These are phyloP conservation scores for Collichthys lucidus DNA, from an alignment of 2,113 vertebrate species.

Conservation along the genomic window DNA sequence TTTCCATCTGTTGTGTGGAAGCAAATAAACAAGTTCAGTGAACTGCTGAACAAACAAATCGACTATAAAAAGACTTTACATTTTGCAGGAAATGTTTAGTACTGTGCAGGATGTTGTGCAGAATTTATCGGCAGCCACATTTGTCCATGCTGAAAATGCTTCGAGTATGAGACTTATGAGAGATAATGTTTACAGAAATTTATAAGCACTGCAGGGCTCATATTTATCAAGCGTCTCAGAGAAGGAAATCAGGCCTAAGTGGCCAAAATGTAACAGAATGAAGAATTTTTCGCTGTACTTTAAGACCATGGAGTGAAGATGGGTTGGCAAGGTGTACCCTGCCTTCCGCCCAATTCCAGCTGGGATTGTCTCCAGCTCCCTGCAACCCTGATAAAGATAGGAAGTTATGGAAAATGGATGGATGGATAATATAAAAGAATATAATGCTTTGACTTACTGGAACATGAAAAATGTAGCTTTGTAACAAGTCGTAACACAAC, in stretches of 20 bases:
- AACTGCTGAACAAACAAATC: conserved; percentile 3
- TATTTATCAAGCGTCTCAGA: background rate
- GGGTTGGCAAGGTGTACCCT: too few relatives aligned
- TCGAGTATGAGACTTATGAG: background rate
- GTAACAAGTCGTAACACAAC: background rate
- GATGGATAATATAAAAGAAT: background rate
- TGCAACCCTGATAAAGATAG: too few relatives aligned
- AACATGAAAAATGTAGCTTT: background rate
- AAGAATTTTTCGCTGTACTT: background rate
- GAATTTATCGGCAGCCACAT: background rate
- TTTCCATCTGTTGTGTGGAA: conserved; percentile 10
- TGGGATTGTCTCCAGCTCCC: too few relatives aligned
- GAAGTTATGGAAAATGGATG: too few relatives aligned
- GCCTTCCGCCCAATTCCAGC: too few relatives aligned
- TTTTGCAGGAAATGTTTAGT: background rate
- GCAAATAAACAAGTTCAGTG: conserved; percentile 15
- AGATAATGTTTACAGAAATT: background rate
- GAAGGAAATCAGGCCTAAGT: background rate
- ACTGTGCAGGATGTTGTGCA: background rate
- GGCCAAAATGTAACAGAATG: background rate
- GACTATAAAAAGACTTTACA: background rate
- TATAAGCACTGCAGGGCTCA: background rate
- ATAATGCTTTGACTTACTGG: too few relatives aligned
- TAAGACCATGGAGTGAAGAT: background rate
- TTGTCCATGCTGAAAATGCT: background rate